Evolutionary conservation across 2,888 invertebrate genomes (phyloP), one percentile per base, ranked within the genome.

Genomic region (Drosophila aldrichi): DNA sequence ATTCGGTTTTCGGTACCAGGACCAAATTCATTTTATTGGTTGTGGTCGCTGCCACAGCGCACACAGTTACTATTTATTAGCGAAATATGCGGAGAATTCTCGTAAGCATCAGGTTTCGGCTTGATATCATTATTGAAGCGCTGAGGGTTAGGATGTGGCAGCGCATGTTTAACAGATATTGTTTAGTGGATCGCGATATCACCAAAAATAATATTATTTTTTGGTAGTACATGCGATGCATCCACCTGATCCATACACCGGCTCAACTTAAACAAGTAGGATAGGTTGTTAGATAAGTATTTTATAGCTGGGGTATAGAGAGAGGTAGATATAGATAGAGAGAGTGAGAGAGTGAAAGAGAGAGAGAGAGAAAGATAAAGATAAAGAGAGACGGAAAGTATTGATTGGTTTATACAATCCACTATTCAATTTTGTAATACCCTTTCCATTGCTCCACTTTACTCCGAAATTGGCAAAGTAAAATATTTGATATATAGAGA

Each of bases 11-110:
- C 65, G 60, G n/a, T 41, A 34, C 22, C 48, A 49, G 62, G 38
- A 20, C 49, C 29, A 48, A 72, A 65, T 56, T 49, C 57, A 71
- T 54, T 64, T 65, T 66, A 59, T 60, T 73, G 66, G 55, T 34
- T 46, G 20, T 36, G 54, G 44, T 40, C n/a, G 14, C 9, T 38
- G 16, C 40, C 55, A 32, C 34, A 43, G 32, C 20, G 20, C 38
- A 25, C 1, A 9, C 44, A 34, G 10, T 22, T 56, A 54, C 36
- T 48, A 58, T 68, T 54, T 52, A 46, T 52, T 52, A 56, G n/a
- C 22, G 6, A 29, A 57, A 57, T 57, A 64, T 55, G 51, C n/a
- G 40, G 18, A 10, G n/a, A 66, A 32, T 46, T 40, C 20, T n/a
- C 4, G 10, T 12, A n/a, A 44, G 32, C 18, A 44, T 20, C 29